Evolutionary conservation across 2,113 vertebrate species (phyloP), one percentile per base, ranked within the genome.

Genomic region (Ardeotis arabs): DNA sequence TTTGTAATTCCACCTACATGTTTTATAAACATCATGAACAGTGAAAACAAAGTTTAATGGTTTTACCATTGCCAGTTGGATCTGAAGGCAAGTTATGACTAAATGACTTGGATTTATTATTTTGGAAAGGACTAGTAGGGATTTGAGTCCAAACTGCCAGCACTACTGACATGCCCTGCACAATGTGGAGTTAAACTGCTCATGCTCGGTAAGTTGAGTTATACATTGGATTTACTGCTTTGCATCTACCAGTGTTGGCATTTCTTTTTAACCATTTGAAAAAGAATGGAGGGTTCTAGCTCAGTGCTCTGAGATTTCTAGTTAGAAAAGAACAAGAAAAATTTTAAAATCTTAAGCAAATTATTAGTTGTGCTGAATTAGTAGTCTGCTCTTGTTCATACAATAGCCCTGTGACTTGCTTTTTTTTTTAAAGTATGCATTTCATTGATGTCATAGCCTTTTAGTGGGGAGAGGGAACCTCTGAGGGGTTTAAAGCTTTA

Each of bases 1-100:
- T 37, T 60, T 81, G 64, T 95, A 96, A 95, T 95, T 82, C 80
- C 77, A 67, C 69, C 77, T 92, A 69, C 83, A 86, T 72, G 89
- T 96, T 93, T 96, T 94, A 90, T 75, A 95, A 92, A 83, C 92
- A 76, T 80, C 25, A 11, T 64, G 92, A 78, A 21, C 58, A 77
- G 81, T 68, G 91, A 96, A 95, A 83, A 87, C 78, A 92, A 97
- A 96, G 92, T 96, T 96, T 96, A 95, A 74, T 96, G 93, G 95
- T 87, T 96, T 95, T 96, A 91, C 70, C 37, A 52, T 23, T 94
- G 80, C 59, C 67, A 74, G 63, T 68, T 60, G 74, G 37, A 87
- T 94, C 91, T 92, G 74, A 90, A 91, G 70, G n/a, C 55, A 89
- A 45, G 70, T 91, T 92, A 83, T 79, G 47, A 96, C 82, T 84